Evolutionary conservation across 1,140 invertebrate genomes (phyloP).

Genomic region (Kradibia gibbosae): DNA sequence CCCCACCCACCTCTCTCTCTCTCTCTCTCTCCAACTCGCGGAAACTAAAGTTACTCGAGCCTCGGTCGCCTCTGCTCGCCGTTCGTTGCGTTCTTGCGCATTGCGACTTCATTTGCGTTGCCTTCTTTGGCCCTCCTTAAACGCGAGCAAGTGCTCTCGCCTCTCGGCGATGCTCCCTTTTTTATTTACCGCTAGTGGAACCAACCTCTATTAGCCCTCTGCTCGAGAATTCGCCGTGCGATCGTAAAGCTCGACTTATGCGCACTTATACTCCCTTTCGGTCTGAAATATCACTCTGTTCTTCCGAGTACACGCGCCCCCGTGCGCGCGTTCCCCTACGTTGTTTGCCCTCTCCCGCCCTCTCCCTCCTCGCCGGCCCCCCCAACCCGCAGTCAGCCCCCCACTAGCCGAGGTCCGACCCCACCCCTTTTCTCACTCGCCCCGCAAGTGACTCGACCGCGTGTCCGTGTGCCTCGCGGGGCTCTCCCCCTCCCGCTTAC

Average conservation of each 20-base stretch:
- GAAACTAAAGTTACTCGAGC: too few species aligned
- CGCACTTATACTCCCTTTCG: background rate
- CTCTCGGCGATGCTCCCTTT: background rate
- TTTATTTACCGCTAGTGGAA: conserved; percentile 29
- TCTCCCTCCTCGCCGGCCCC: conserved; percentile 35
- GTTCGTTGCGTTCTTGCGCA: too few species aligned
- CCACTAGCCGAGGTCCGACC: background rate
- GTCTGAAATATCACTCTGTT: conserved; percentile 7
- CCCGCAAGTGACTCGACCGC: conserved; percentile 47
- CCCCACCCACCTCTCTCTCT: too few species aligned
- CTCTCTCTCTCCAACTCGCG: too few species aligned
- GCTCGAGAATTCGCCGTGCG: background rate
- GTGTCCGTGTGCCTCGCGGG: conserved; percentile 25
- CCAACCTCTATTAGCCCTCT: conserved; percentile 61
- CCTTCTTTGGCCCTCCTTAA: too few species aligned
- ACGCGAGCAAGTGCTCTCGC: background rate
- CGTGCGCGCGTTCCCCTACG: conserved; percentile 3
- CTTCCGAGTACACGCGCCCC: conserved; percentile 24
- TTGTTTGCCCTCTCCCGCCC: conserved; percentile 29
- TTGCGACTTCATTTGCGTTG: too few species aligned
- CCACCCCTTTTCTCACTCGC: conserved; percentile 47
- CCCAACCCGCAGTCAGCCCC: background rate
- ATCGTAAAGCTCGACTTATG: background rate
- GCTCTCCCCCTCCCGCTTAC: conserved; percentile 24
- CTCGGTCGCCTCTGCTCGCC: too few species aligned